Evolutionary conservation across 2,113 vertebrate genomes (phyloP).

Genomic region (Lophius piscatorius): DNA sequence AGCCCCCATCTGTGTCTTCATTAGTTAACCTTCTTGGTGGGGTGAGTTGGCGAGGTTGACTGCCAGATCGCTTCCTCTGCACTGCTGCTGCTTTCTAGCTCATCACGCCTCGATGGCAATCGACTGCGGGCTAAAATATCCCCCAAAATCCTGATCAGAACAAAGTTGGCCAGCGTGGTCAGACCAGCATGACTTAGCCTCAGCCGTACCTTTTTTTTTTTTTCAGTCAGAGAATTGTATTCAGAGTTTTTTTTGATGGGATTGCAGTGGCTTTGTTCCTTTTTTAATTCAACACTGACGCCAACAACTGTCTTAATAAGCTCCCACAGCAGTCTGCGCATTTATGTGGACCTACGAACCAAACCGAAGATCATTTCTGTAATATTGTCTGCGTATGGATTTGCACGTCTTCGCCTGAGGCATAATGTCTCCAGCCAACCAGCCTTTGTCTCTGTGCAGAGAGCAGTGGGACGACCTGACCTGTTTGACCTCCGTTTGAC

Average conservation of each 20-base stretch:
- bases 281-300: slow-evolving; percentile 22
- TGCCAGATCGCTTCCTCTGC: slow-evolving; percentile 26
- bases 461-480: slow-evolving; percentile 32
- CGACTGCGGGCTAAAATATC: slow-evolving; percentile 27
- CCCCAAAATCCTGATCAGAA: slow-evolving; percentile 9
- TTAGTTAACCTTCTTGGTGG: slow-evolving; percentile 71
- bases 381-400: not conserved
- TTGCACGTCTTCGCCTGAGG: not conserved
- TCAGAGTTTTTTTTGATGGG: slow-evolving; percentile 12
- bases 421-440: slow-evolving; percentile 16
- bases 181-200: slow-evolving; percentile 63
- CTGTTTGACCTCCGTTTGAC: slow-evolving; percentile 53
- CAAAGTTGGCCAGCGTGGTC: slow-evolving; percentile 1
- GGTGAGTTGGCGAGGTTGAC: slow-evolving; percentile 37
- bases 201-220: slow-evolving; percentile 33
- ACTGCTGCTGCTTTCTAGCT: slow-evolving; percentile 27
- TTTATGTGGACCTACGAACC: not conserved
- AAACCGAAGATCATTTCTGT: not conserved
- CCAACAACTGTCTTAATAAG: slow-evolving; percentile 13
- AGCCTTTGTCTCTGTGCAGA: slow-evolving; percentile 14
- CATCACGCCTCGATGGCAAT: slow-evolving; percentile 17
- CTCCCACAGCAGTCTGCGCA: not conserved
- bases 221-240: slow-evolving; percentile 39
- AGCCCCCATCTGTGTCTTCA: slow-evolving; percentile 64
- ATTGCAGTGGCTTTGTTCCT: slow-evolving; percentile 4